Evolutionary conservation across 1,140 invertebrate genomes (phyloP).

Genomic region (Brachionus plicatilis): DNA sequence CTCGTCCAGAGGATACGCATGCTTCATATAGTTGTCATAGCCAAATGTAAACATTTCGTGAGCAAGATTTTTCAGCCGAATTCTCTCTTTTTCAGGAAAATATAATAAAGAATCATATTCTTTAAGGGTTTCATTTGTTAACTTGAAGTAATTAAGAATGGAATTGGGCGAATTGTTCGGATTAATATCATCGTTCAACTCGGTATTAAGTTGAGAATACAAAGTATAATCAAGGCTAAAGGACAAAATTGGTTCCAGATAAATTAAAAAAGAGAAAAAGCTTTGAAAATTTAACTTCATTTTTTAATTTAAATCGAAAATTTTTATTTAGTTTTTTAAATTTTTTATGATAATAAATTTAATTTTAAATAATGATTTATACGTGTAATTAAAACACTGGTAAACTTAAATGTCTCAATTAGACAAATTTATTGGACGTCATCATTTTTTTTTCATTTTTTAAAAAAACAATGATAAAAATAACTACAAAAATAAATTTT

Average conservation of each 20-base stretch:
- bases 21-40: slow-evolving; percentile 61
- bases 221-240: neutral
- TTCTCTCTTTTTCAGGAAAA: slow-evolving; percentile 11
- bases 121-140: neutral
- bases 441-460: neutral
- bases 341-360: neutral
- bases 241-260: neutral
- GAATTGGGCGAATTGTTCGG: neutral
- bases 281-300: neutral
- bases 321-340: neutral
- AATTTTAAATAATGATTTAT: neutral
- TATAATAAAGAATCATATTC: neutral
- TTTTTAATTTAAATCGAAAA: neutral
- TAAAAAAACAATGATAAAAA: neutral
- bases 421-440: neutral
- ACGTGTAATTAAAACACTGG: neutral
- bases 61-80: neutral
- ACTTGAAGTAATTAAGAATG: slow-evolving; percentile 11
- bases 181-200: neutral
- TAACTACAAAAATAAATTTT: neutral
- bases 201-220: neutral
- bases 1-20: slow-evolving; percentile 62
- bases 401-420: neutral
- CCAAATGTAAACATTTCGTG: slow-evolving; percentile 61
- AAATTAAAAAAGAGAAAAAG: neutral